Evolutionary conservation across 2,113 vertebrate genomes (phyloP), one percentile per base, ranked within the genome.

Genomic region (Ramphastos sulfuratus): DNA sequence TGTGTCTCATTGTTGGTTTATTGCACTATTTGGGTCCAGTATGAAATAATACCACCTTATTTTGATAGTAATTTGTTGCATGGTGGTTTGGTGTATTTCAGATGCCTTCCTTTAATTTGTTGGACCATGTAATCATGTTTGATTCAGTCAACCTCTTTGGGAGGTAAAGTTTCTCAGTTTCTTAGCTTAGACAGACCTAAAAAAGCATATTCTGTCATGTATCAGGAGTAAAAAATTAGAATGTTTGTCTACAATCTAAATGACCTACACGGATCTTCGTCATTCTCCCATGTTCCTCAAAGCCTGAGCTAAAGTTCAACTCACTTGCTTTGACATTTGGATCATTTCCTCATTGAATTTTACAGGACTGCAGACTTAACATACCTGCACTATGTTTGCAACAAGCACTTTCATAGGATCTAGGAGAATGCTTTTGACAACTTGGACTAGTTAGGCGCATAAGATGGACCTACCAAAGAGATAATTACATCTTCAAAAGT

Each of bases 81-180:
- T 37, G 18, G 90, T 94, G 67, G 67, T 89, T 91, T 85, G 85
- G n/a, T 90, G 56, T 50, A 39, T 91, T 91, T 75, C 52, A 52
- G 65, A 72, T 31, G 8, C 2, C 56, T 89, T 85, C 69, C 63
- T 92, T 85, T 82, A 70, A 78, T 89, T 82, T 70, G 27, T 31
- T 90, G 85, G 87, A 85, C 79, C 30, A 80, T 9, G 28, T 82
- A 92, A 85, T 94, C 87, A 37, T 31, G 16, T 85, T 64, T 76
- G 46, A n/a, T 85, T 89, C 69, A 7, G 9, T 70, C 78, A 66
- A 10, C 28, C 64, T 85, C 56, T 74, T 67, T 27, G 60, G 60
- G 81, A 87, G 65, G 46, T 76, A 56, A 83, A 52, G 10, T 80
- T 89, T 67, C 39, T 80, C 75, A 33, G 35, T 59, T 80, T 89